Conservation (phyloP, 2,797 vertebrate species). For the Paedocypris micromegethes region DNA sequence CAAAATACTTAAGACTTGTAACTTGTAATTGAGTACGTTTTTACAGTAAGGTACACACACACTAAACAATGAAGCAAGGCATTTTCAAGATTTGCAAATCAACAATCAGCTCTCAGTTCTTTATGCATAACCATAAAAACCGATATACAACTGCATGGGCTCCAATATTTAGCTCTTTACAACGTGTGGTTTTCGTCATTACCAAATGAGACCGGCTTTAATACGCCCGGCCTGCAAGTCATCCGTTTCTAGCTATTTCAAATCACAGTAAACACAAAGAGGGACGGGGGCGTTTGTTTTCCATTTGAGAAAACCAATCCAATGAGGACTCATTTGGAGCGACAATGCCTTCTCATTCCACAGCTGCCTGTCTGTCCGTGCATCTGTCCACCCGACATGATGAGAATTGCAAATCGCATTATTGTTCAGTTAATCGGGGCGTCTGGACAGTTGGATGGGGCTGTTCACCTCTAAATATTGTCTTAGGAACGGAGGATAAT, state of each 20-base stretch:
- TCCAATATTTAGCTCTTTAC: constrained; percentile 14
- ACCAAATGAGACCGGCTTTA: constrained; percentile 41
- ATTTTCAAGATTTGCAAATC: background rate
- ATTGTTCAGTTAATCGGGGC: constrained; percentile 19
- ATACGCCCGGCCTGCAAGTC: constrained; percentile 28
- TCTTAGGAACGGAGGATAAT: constrained; percentile 40
- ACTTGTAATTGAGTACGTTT: no score
- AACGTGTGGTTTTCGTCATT: constrained; percentile 25
- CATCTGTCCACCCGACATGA: constrained; percentile 23
- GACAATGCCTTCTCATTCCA: constrained; percentile 34
- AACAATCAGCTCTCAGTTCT: background rate
- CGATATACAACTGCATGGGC: constrained; percentile 30
- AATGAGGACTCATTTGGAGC: constrained; percentile 34
- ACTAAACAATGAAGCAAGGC: background rate
- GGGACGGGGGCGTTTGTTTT: constrained; percentile 40
- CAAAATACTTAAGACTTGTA: no score
- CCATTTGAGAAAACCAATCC: constrained; percentile 49
- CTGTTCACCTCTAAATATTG: constrained; percentile 21
- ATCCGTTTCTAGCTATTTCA: constrained; percentile 24
- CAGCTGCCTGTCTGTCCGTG: constrained; percentile 13
- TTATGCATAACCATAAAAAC: constrained; percentile 1
- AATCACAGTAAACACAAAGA: constrained; percentile 39
- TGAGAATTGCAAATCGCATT: constrained; percentile 33
- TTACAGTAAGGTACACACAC: background rate
- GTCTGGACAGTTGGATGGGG: constrained; percentile 23